Base-by-base conservation (phyloP, 2,113 vertebrate species). In the Mastomys natalensis region DNA sequence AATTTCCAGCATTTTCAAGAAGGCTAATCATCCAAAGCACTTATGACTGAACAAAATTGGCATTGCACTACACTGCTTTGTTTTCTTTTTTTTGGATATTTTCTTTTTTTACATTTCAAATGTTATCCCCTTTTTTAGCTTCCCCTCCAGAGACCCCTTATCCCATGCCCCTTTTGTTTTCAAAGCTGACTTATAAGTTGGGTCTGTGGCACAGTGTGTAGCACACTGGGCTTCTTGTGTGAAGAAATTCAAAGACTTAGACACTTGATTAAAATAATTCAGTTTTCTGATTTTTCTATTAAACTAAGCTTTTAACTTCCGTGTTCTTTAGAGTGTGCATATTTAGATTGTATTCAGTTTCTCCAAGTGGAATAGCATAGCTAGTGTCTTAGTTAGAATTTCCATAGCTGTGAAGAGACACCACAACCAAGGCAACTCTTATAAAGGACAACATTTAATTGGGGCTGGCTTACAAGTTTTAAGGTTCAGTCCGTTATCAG, bases 241-340 rank as follows among this genome's bases (percentile, higher is more conserved):
- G 77, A 37, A 37, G 48, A 80, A 51, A 53, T 78, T 78, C 29
- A 78, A 80, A 48, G 5, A 91, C 17, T n/a, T 87, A 78, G 1
- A 58, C 26, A 64, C 31, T 64, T 91, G 84, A 82, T 60, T 68
- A 68, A 87, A 84, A 82, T 21, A 88, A n/a, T 19, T 43, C 13
- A 58, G 24, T 31, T 74, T 94, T 94, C 45, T 66, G 74, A 94
- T 76, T 82, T 91, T 64, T 73, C 11, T 37, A 84, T 72, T 84
- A 68, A 82, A 74, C 51, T 51, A 34, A 4, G 1, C 48, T 68
- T 43, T 77, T 78, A 6, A 37, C n/a, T 82, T 82, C 45, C 51
- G 31, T 76, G 31, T 24, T 82, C 76, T 91, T 60, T 37, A 43
- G 66, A 87, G 74, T 40, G 26, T 29, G 40, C 26, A 73, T 76